Evolutionary conservation across 2,888 invertebrate species (phyloP).

Genomic region (Petrolisthes cinctipes): DNA sequence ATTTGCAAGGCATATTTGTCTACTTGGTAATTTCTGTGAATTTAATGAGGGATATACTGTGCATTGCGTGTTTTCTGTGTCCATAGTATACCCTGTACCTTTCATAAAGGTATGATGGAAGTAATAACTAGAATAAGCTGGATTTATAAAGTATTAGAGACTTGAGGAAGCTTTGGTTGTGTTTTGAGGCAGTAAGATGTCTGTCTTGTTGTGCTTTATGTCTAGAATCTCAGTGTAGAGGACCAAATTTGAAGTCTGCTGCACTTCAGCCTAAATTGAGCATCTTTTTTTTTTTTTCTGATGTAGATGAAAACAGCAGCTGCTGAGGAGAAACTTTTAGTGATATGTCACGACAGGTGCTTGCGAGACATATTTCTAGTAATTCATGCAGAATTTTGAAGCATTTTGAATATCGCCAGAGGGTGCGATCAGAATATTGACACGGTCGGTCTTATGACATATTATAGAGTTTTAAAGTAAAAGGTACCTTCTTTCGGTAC

Average conservation of each 20-base stretch:
- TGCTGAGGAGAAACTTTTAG: too few species aligned
- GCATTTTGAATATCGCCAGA: too few species aligned
- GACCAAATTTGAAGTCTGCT: constrained; percentile 39
- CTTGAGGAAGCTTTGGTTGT: constrained; percentile 47
- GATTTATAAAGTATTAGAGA: constrained; percentile 33
- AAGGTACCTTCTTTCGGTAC: not conserved
- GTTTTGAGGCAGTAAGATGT: constrained; percentile 43
- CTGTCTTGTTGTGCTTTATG: constrained; percentile 48
- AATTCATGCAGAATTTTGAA: too few species aligned
- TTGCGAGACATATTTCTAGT: too few species aligned
- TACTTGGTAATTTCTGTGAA: constrained; percentile 26
- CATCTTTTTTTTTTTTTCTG: not conserved
- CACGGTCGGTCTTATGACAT: too few species aligned
- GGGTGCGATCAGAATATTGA: too few species aligned
- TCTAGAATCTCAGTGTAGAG: constrained; percentile 52
- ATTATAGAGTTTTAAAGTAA: not conserved
- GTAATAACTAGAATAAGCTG: constrained; percentile 47
- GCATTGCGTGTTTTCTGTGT: constrained; percentile 46
- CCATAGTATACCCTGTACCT: constrained; percentile 47
- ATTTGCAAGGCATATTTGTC: constrained; percentile 25
- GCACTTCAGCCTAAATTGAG: constrained; percentile 14
- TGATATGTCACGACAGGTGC: too few species aligned
- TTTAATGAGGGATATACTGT: constrained; percentile 32
- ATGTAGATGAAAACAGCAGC: too few species aligned
- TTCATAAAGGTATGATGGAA: constrained; percentile 46